Base-by-base conservation (phyloP, 2,888 invertebrate genomes). In the Unio delphinus region DNA sequence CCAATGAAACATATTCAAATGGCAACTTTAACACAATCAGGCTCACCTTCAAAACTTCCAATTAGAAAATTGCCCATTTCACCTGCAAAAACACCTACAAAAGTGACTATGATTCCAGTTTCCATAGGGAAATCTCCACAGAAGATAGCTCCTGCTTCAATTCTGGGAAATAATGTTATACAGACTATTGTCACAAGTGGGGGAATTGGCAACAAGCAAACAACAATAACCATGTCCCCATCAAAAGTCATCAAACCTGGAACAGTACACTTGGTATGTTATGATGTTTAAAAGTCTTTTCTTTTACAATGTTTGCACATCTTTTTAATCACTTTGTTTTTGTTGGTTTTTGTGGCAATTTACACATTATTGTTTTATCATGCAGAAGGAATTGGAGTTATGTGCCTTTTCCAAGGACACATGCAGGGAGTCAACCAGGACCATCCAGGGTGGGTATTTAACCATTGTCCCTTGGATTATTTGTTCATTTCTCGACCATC, bases 71-170 rank as follows among this genome's bases (percentile, higher is more conserved):
- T 88, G 61, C 84, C 88, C 26, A 82, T 87, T n/a, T 87, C 88
- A 17, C 87, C 87, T 11, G 83, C 91, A 64, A 91, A 91, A 74
- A 90, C 91, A 73, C 90, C 92, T 55, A 91, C 91, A 78, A 92
- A 92, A 85, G 86, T 92, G 68, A 88, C 87, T 68, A 86, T 86
- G 82, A 90, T 92, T 75, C 90, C 92, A 91, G 88, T 93, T 68
- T 86, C 90, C 20, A 87, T 92, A 2, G 89, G 93, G 15, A 94
- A 94, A 89, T 93, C 94, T 20, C 94, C 94, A 0, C 92, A 94
- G 55, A 94, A 94, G 90, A 92, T 95, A 61, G 76, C 80, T 26
- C 79, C 82, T 61, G 82, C 81, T 55, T 75, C 78, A 34, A 57
- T 45, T 45, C 45, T 78, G 23, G 72, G 74, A 60, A 72, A 73